Percentiles rank a stretch among this genome's conserved stretches.
Evolutionary conservation across 2,888 invertebrate species (phyloP).

Genomic region (Molanna angustata): DNA sequence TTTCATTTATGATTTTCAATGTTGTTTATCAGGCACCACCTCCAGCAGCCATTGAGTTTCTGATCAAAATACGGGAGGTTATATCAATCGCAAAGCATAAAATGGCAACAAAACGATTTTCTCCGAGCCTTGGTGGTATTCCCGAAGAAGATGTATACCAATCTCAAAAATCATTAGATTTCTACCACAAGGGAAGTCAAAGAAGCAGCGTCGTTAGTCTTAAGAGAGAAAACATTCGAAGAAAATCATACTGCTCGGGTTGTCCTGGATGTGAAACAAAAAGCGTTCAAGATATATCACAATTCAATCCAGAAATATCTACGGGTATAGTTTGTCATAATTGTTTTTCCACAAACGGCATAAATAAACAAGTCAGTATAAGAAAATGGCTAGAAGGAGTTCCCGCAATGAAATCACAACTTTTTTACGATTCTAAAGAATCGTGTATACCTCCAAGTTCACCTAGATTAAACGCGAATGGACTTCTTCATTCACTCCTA

Average conservation of each 20-base stretch:
- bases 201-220: constrained; percentile 57
- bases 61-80: constrained; percentile 85
- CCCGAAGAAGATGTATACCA: constrained; percentile 71
- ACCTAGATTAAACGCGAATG: constrained; percentile 35
- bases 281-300: constrained; percentile 35
- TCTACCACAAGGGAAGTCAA: constrained; percentile 52
- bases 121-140: constrained; percentile 74
- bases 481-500: constrained; percentile 43
- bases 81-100: constrained; percentile 87
- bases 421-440: constrained; percentile 9
- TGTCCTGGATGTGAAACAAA: constrained; percentile 61
- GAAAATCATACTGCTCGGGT: constrained; percentile 58
- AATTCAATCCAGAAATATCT: constrained; percentile 48
- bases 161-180: constrained; percentile 51
- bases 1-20: neutral
- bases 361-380: constrained; percentile 69
- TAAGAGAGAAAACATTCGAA: constrained; percentile 61
- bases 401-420: constrained; percentile 40
- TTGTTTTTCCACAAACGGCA: constrained; percentile 50
- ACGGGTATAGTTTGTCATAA: constrained; percentile 51
- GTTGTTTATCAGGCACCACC: constrained; percentile 69
- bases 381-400: constrained; percentile 75
- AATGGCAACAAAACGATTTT: constrained; percentile 77
- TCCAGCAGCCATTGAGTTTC: constrained; percentile 84
- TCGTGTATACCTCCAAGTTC: constrained; percentile 39